phyloP scores from a whole-genome alignment of 1,140 invertebrate genomes.

The Choristoneura fumiferana region DNA sequence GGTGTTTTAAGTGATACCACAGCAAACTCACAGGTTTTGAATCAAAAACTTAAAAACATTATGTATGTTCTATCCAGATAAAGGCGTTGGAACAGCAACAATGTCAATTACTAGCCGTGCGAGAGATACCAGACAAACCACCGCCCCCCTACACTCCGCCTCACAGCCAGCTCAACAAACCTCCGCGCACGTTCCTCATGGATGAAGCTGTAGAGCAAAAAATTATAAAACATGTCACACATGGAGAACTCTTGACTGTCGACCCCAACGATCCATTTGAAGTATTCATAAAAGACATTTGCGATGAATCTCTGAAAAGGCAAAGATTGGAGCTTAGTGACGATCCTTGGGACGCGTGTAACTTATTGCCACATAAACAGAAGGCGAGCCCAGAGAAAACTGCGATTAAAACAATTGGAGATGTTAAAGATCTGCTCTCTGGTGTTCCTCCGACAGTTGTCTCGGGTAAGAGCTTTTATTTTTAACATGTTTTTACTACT shows the following conservation, averaged over 20 bases:
- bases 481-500: too few species aligned
- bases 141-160: conserved; percentile 70
- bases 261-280: conserved; percentile 44
- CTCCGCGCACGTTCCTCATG: conserved; percentile 39
- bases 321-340: conserved; percentile 43
- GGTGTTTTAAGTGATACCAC: too few species aligned
- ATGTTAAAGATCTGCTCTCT: conserved; percentile 53
- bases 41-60: too few species aligned
- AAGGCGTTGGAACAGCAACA: conserved; percentile 70
- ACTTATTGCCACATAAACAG: conserved; percentile 46
- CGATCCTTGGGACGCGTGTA: conserved; percentile 60
- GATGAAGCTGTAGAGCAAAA: conserved; percentile 43
- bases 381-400: conserved; percentile 37
- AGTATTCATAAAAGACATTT: conserved; percentile 58
- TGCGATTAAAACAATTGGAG: conserved; percentile 33
- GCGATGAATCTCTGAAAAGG: conserved; percentile 44
- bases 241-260: conserved; percentile 17
- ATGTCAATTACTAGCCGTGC: conserved; percentile 52
- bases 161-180: conserved; percentile 38
- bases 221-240: conserved; percentile 36
- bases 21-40: too few species aligned
- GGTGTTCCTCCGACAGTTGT: conserved; percentile 47
- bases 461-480: conserved; percentile 40
- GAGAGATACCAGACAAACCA: conserved; percentile 70
- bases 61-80: conserved; percentile 63